Base-by-base conservation (phyloP, 2,797 vertebrate genomes). In the Schizopygopsis malacanthus region DNA sequence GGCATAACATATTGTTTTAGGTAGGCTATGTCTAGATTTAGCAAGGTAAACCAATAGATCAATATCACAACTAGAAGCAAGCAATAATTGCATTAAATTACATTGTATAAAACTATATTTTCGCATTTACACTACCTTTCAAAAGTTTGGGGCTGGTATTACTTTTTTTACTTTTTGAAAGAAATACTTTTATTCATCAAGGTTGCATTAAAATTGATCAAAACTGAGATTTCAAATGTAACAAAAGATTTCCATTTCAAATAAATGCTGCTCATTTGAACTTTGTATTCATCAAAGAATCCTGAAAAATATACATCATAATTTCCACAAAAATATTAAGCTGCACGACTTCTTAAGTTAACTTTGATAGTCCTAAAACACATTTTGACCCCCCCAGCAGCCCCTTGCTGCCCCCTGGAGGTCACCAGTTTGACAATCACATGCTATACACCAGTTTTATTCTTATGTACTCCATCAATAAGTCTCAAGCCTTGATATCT, bases 351-450 rank as follows among this genome's bases (percentile, higher is more conserved):
- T 13, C 50, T 39, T 22, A 76, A 11, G 10, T 33, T 37, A 76
- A 18, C 22, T 50, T 28, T 47, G 20, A 71, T 11, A 6, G 20
- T 43, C 7, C 25, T 33, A 75, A 50, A 73, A 47, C 43, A 73
- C 43, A 47, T 47, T 73, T 18, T 77, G 20, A 78, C 2, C 37
- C 33, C 33, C 8, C 12, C 50, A 4, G 28, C 50, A 39, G 43
- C 43, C 18, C 5, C 61, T 81, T 81, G 45, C 18, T 54, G 79
- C 65, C 79, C 79, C 47, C 79, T 81, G 28, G 47, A 81, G 65
- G 65, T 39, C 65, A 20, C 16, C 65, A 69, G 8, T 70, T 50
- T 37, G 10, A 52, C n/a, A 69, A 67, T 6, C 18, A 37, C 61
- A 10, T 18, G 12, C 22, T 41, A 7, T 41, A 43, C 22, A 52